A percentile compares a stretch with the other conserved stretches of the same genome.
phyloP scores from a whole-genome alignment of 1,140 invertebrate species.

The Varroa destructor region DNA sequence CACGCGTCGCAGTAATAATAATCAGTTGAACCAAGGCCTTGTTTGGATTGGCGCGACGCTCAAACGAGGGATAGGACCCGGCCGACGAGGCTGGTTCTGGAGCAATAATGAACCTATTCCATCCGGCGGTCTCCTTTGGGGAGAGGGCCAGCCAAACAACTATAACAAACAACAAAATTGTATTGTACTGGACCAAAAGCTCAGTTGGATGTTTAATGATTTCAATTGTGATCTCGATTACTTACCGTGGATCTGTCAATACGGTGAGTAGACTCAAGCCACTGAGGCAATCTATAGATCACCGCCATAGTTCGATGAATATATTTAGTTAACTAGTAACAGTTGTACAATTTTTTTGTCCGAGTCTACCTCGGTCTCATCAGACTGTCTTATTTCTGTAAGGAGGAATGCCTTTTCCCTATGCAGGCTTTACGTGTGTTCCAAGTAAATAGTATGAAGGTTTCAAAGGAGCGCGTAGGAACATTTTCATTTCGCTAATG shows the following conservation, averaged over 20 bases:
- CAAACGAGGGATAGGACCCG: slow-evolving; percentile 20
- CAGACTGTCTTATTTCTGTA: too few species aligned
- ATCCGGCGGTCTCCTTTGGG: slow-evolving; percentile 51
- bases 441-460: too few species aligned
- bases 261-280: slow-evolving; percentile 38
- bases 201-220: slow-evolving; percentile 83
- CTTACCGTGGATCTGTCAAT: slow-evolving; percentile 80
- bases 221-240: slow-evolving; percentile 71
- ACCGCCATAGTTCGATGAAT: neutral
- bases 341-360: too few species aligned
- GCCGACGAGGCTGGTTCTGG: slow-evolving; percentile 23
- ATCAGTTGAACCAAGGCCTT: slow-evolving; percentile 20
- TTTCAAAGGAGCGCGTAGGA: too few species aligned
- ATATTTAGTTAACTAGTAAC: neutral
- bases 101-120: slow-evolving; percentile 13
- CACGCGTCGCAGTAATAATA: slow-evolving; percentile 24
- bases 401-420: too few species aligned
- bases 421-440: too few species aligned
- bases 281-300: neutral
- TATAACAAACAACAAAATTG: slow-evolving; percentile 90
- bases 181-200: slow-evolving; percentile 71
- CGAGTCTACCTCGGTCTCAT: too few species aligned
- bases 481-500: too few species aligned
- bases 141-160: slow-evolving; percentile 83
- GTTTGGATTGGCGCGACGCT: slow-evolving; percentile 23